These are phyloP conservation scores for Hyaena hyaena DNA, from an alignment of 2,113 vertebrate species.

Conservation along the genomic window DNA sequence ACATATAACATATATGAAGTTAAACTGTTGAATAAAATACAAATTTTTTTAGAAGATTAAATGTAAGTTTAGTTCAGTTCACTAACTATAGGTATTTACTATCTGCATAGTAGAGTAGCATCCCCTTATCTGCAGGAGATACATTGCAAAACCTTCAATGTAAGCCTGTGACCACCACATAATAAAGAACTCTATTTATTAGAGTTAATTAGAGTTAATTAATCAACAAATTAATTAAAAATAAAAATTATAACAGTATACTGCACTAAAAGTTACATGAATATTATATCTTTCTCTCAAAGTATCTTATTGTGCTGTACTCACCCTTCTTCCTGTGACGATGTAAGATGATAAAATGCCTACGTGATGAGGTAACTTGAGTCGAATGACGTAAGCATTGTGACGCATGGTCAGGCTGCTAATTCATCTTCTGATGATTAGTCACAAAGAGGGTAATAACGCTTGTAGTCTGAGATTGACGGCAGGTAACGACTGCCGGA, in stretches of 20 bases:
- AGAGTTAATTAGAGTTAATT: no score
- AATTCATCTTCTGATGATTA: not conserved
- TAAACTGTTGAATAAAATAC: not conserved
- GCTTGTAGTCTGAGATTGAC: not conserved
- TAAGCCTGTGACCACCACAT: not conserved
- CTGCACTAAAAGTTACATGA: not conserved
- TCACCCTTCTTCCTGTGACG: not conserved
- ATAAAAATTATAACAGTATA: not conserved
- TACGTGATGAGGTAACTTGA: not conserved
- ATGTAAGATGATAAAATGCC: not conserved
- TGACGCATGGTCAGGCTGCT: not conserved
- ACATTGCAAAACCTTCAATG: not conserved
- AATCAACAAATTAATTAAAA: not conserved
- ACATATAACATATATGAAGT: not conserved
- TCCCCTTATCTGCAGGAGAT: not conserved
- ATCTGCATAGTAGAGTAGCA: not conserved
- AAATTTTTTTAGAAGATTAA: conserved; percentile 29
- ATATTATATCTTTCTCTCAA: not conserved
- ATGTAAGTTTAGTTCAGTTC: not conserved
- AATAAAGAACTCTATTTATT: not conserved
- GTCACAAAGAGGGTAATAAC: not conserved
- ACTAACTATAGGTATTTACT: not conserved
- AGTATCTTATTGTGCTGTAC: not conserved
- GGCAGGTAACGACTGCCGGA: not conserved
- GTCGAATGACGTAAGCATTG: not conserved